Evolutionary conservation across 2,797 vertebrate genomes (phyloP).

Genomic region (Phrynocephalus vlangalii): DNA sequence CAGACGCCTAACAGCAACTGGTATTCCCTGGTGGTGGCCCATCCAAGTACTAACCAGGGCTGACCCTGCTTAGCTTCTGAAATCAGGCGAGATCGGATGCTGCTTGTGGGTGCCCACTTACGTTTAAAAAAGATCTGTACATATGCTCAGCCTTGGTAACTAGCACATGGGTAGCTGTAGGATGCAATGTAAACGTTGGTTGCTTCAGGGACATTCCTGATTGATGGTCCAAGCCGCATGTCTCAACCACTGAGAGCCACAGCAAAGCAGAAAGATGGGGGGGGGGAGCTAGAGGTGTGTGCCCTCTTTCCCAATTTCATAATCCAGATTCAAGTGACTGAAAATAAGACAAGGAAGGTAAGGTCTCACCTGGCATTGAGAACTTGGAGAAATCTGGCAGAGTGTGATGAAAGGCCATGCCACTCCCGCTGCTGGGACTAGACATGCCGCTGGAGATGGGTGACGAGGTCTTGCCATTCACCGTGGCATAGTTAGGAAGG

Average conservation of each 20-base stretch:
- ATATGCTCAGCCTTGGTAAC: neutral
- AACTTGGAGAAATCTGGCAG: conserved; percentile 96
- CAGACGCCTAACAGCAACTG: too few species aligned
- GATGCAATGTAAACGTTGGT: neutral
- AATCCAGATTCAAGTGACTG: neutral
- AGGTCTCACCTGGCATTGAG: conserved; percentile 88
- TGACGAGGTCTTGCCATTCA: conserved; percentile 91
- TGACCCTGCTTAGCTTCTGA: too few species aligned
- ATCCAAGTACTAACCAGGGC: too few species aligned
- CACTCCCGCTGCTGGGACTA: conserved; percentile 78
- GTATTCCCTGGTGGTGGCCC: too few species aligned
- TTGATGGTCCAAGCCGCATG: neutral
- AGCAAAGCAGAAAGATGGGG: neutral
- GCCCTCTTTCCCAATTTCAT: too few species aligned
- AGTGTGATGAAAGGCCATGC: conserved; percentile 90
- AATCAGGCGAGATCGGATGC: too few species aligned
- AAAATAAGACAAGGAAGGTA: neutral
- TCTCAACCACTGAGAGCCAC: neutral
- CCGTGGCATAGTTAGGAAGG: conserved; percentile 86
- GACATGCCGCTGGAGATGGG: conserved; percentile 84
- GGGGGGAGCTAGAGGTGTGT: neutral
- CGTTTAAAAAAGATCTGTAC: neutral
- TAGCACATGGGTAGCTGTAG: neutral
- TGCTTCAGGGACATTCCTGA: conserved; percentile 1
- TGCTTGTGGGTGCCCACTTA: neutral